Evolutionary conservation across 2,888 invertebrate species (phyloP), one percentile per base, ranked within the genome.

Genomic region (Drosophila pegasa): DNA sequence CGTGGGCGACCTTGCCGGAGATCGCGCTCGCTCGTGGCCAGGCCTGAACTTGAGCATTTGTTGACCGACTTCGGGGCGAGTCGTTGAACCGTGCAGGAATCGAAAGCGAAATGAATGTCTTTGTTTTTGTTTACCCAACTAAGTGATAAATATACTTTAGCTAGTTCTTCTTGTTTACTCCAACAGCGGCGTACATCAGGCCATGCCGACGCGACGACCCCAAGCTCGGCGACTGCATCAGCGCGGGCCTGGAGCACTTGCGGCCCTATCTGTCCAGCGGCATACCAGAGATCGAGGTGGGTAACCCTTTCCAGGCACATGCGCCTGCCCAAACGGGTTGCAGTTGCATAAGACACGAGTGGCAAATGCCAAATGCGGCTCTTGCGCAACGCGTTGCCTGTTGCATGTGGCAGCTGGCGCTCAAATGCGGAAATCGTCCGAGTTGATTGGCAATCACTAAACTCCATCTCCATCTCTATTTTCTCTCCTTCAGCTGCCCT

Each of bases 191-290:
- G 20, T 95, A 95, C 87, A 94, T 95, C 50, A 95, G 95, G 83
- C 95, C 95, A 90, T 95, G 95, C 78, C 93, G 93, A 60, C 93
- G 94, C 80, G 93, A 93, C 64, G 95, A 95, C 89, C 94, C 95
- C 0, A 90, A 94, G 35, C 77, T 95, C 27, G 92, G 93, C 20
- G 91, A 93, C 10, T 95, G 95, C 73, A 93, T 95, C 50, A 93
- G 92, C 52, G 91, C 91, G 6, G 93, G 94, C 10, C 91, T 95
- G 35, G 94, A 94, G 62, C 93, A 94, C 79, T 84, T 95, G 47
- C 92, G 93, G 69, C 95, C 95, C 0, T 94, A 94, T 85, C 90
- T 95, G 70, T 93, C 93, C 4, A 91, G 89, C 20, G 95, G 95
- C 31, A 94, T 95, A 62, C 93, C 94, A 20, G 95, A 95, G 82